Base-by-base conservation (phyloP, 2,888 invertebrate species). In the Notodonta ziczac region DNA sequence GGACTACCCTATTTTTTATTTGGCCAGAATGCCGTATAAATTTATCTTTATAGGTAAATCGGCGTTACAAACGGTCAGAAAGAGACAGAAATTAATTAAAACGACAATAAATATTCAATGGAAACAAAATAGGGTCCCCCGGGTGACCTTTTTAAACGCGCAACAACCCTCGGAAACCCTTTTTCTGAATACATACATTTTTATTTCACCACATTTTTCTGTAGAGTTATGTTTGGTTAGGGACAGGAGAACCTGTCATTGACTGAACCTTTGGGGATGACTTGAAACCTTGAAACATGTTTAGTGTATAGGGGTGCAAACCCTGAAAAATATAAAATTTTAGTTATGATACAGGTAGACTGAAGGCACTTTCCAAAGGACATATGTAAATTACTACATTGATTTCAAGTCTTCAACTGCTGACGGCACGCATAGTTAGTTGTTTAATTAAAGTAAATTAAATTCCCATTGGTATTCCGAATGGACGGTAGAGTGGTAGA, bases 21-120 rank as follows among this genome's bases (percentile, higher is more conserved):
- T 12, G 9, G 42, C 4, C 10, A 42, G 9, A 42, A 42, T 0
- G 42, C 10, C 35, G 35, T 35, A 35, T 35, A 35, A 35, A 35
- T 35, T 0, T 35, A 6, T 35, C 12, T 14, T 14, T n/a, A n/a
- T 14, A 7, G n/a, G 2, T 14, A n/a, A 48, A 48, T 48, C 14
- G 14, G 48, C 1, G 56, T 39, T 60, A 56, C 13, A 53, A 57
- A 58, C 50, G 54, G 48, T 6, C 54, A 54, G 9, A 10, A 56
- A 39, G n/a, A 57, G 58, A 46, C 53, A 40, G 16, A 48, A 56
- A 61, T 63, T 63, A 59, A 69, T 69, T 67, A 64, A 8, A 59
- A 63, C 56, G 48, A 24, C 59, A 59, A 63, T 59, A 63, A 39
- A 50, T 48, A 58, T 61, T 59, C 39, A 54, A 56, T 58, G 42